Evolutionary conservation across 2,888 invertebrate genomes (phyloP).

Genomic region (Pseudolycoriella hygida): DNA sequence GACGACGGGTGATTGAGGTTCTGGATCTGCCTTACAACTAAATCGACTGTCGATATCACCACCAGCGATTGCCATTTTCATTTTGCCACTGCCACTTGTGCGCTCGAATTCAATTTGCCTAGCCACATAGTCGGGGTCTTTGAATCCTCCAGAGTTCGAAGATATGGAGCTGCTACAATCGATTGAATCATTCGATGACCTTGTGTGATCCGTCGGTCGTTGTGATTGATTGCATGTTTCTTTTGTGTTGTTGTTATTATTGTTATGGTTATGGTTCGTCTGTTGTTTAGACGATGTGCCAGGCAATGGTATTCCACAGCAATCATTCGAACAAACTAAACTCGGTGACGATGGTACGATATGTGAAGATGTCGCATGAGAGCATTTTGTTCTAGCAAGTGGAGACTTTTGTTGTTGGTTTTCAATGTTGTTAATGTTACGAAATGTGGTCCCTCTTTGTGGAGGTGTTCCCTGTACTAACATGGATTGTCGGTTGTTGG

Average conservation of each 20-base stretch:
- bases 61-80: neutral
- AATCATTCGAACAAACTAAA: conserved; percentile 21
- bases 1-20: neutral
- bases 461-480: neutral
- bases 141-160: neutral
- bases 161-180: neutral
- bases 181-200: conserved; percentile 4
- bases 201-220: neutral
- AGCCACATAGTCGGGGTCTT: neutral
- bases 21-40: too few relatives aligned
- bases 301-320: conserved; percentile 26
- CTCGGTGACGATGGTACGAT: conserved; percentile 11
- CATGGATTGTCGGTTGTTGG: conserved; percentile 10
- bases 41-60: neutral
- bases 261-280: conserved; percentile 8
- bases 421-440: neutral
- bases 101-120: neutral
- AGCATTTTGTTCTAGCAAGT: neutral
- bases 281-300: conserved; percentile 8
- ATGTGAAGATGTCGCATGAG: neutral
- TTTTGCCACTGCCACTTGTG: neutral
- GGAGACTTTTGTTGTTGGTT: neutral
- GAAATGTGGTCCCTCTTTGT: neutral
- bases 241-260: conserved; percentile 3
- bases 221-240: neutral